Base-by-base conservation (phyloP, 2,888 invertebrate genomes). In the Lysandra bellargus region DNA sequence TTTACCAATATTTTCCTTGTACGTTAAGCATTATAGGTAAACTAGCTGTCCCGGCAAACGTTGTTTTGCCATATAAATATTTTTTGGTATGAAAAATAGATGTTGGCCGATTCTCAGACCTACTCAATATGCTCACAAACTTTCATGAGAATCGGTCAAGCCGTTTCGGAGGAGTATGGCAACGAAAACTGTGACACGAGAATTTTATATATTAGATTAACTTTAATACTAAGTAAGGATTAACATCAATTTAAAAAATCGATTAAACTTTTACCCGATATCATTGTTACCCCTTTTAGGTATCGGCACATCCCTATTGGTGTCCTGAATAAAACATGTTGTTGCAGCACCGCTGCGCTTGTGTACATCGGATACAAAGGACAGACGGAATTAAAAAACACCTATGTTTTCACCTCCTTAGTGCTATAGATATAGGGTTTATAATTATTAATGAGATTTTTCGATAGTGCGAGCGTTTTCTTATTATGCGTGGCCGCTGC, bases 331-430 rank as follows among this genome's bases (percentile, higher is more conserved):
- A 69, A 69, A 33, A 37, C 69, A 69, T 69, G 69, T 9, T 0
- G 69, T 33, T 69, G 69, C 69, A 69, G 69, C 5, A 4, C 30
- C 30, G 30, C 23, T 61, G 61, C 61, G 64, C 69, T 33, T 14
- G 30, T 30, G 30, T 69, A 69, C 33, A 33, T 33, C 14, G 69
- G 69, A 64, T 17, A 69, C 69, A 64, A 64, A 64, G 64, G 64
- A 64, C 64, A 69, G 69, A 69, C 69, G 33, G 69, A 69, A 69
- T 69, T 37, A 69, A 37, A 69, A 1, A 69, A 69, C 69, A 37
- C 33, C 69, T 14, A 69, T 64, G 3, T 60, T 64, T 30, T 9
- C 23, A 23, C 64, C 23, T 64, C 64, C 30, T 64, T 30, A 64
- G 12, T 30, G 17, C 57, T 57, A 57, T 17, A 17, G 57, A 14